Base-by-base conservation (phyloP, 2,797 vertebrate genomes). In the Sebastes oblongus region DNA sequence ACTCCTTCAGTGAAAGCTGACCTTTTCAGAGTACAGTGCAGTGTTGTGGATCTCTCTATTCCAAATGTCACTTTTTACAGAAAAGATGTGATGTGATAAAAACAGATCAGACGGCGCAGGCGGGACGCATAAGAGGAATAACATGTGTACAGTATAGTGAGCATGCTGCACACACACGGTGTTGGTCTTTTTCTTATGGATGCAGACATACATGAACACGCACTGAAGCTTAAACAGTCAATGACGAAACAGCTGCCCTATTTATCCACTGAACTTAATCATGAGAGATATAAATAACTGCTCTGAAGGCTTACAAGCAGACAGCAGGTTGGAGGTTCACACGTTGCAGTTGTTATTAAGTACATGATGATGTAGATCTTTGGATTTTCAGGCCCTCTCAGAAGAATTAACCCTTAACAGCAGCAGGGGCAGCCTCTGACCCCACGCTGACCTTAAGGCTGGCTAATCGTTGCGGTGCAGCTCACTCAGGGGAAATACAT, bases 51-150 rank as follows among this genome's bases (percentile, higher is more conserved):
- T 90, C 90, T 85, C 84, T 90, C 84, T 80, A 78, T 90, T 88
- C 82, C 82, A 93, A 94, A 93, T 94, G 91, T 92, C 91, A 91
- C 81, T 89, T 91, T 92, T 89, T 77, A 89, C 86, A 79, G 77
- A 75, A 82, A 81, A 84, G 77, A 92, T 86, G 77, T 88, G 86
- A 86, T 83, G 87, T 60, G 65, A 89, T 89, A 65, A 84, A 82
- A 84, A 85, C 66, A 70, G 77, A 85, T 81, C 56, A 83, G 71
- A 81, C 66, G 3, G 61, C 39, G 64, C 64, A 69, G 71, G 54
- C 50, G 4, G 61, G 60, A 80, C 66, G 46, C 59, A 75, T n/a
- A 46, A 61, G 70, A 80, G 60, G 55, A 87, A 56, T 11, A 55
- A 71, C 61, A 75, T 71, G 66, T 61, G 73, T 60, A 36, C n/a